Conservation (phyloP, 2,113 vertebrate species). For the Eidolon helvum region DNA sequence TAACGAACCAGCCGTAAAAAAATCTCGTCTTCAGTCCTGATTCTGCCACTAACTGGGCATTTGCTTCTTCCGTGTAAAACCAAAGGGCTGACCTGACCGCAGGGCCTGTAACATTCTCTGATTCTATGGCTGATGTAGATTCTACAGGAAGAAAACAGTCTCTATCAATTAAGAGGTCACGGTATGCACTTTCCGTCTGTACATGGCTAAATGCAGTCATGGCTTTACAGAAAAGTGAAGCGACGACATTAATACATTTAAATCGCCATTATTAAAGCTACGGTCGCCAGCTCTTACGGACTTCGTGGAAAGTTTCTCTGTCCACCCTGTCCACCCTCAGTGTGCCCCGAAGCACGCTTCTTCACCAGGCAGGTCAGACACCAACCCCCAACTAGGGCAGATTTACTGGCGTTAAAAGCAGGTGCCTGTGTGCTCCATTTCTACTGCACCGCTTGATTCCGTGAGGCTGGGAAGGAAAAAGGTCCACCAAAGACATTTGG, state of each 20-base stretch:
- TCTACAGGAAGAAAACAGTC: not conserved
- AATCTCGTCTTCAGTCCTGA: not conserved
- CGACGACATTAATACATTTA: not conserved
- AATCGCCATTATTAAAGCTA: not conserved
- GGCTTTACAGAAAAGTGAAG: not conserved
- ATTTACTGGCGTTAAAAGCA: not conserved
- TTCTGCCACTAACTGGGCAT: not conserved
- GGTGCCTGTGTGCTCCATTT: rapidly evolving
- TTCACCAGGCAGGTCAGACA: not conserved
- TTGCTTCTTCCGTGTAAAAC: not conserved
- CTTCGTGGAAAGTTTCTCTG: not conserved
- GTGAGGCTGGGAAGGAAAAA: rapidly evolving
- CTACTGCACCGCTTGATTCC: too few relatives aligned
- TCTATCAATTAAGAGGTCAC: not conserved
- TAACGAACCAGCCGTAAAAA: not conserved
- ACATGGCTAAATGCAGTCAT: not conserved
- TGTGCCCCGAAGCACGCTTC: not conserved
- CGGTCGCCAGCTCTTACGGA: not conserved
- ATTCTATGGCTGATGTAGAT: not conserved
- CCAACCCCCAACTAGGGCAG: not conserved
- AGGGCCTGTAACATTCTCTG: not conserved
- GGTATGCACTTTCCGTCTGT: not conserved
- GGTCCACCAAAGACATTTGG: not conserved
- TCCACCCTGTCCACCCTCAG: not conserved
- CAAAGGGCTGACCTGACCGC: not conserved